phyloP scores from a whole-genome alignment of 2,113 vertebrate genomes.

The Physeter macrocephalus region DNA sequence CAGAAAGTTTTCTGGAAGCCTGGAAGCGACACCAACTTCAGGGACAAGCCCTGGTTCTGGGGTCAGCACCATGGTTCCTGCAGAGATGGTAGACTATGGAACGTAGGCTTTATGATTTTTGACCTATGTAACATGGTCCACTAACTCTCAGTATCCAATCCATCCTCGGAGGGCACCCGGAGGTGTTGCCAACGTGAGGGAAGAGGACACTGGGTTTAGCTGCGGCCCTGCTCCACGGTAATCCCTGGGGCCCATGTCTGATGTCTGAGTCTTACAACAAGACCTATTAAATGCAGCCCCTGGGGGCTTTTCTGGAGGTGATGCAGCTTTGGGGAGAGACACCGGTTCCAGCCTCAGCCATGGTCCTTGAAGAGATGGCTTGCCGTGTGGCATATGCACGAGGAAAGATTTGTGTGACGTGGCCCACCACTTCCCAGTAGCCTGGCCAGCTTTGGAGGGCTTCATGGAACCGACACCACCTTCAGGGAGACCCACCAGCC shows the following conservation, averaged over 20 bases:
- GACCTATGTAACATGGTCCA: constrained; percentile 77
- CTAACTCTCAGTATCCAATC: constrained; percentile 73
- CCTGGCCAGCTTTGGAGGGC: background rate
- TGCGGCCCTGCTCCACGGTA: background rate
- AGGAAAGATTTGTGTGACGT: background rate
- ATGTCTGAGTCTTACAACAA: background rate
- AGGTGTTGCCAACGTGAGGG: constrained; percentile 44
- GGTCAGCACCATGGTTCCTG: constrained; percentile 66
- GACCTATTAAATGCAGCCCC: background rate
- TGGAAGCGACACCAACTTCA: constrained; percentile 40
- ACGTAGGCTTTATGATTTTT: constrained; percentile 71
- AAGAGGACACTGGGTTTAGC: background rate
- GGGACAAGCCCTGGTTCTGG: constrained; percentile 46
- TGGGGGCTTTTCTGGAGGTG: background rate
- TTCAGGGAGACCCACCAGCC: background rate
- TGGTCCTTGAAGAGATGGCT: background rate
- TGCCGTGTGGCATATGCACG: background rate
- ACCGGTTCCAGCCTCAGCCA: background rate
- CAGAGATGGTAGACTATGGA: constrained; percentile 76
- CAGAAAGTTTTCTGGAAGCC: constrained; percentile 46
- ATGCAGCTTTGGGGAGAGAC: background rate
- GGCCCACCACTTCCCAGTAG: background rate
- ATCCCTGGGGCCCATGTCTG: background rate
- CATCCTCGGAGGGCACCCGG: constrained; percentile 64
- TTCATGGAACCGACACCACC: background rate